phyloP scores from a whole-genome alignment of 2,888 invertebrate species.

The Allophyes oxyacanthae region DNA sequence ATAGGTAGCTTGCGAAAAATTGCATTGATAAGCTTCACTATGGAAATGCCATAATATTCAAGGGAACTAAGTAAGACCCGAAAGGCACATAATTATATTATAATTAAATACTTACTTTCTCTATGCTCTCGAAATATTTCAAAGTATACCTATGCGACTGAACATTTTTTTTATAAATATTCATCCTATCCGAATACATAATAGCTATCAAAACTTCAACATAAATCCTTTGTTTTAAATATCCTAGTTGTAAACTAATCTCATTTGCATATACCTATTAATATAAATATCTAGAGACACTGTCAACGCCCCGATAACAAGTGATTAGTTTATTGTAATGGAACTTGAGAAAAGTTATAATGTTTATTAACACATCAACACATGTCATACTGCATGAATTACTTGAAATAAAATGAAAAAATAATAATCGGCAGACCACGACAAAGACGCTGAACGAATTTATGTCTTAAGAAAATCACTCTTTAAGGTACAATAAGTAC shows the following conservation, averaged over 20 bases:
- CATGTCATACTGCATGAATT: slow-evolving; percentile 3
- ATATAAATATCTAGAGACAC: slow-evolving; percentile 17
- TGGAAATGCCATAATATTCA: too few species aligned
- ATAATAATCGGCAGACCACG: slow-evolving; percentile 20
- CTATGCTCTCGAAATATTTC: too few species aligned
- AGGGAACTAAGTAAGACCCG: too few species aligned
- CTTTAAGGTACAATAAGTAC: neutral
- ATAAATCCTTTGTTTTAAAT: slow-evolving; percentile 19
- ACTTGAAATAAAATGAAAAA: slow-evolving; percentile 19
- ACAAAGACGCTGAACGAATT: slow-evolving; percentile 13
- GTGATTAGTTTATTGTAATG: slow-evolving; percentile 26
- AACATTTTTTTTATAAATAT: too few species aligned
- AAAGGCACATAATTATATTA: too few species aligned
- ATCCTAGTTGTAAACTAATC: slow-evolving; percentile 3
- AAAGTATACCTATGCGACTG: too few species aligned
- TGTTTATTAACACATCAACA: slow-evolving; percentile 22
- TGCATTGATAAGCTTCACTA: too few species aligned
- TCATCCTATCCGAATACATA: too few species aligned
- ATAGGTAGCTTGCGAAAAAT: too few species aligned
- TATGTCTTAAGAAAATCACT: neutral
- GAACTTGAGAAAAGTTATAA: slow-evolving; percentile 15
- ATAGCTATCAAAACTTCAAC: neutral
- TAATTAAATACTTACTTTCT: too few species aligned
- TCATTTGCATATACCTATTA: slow-evolving; percentile 21
- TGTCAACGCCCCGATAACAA: slow-evolving; percentile 15